Conservation (phyloP, 2,797 vertebrate genomes). For the Poecilia wingei region DNA sequence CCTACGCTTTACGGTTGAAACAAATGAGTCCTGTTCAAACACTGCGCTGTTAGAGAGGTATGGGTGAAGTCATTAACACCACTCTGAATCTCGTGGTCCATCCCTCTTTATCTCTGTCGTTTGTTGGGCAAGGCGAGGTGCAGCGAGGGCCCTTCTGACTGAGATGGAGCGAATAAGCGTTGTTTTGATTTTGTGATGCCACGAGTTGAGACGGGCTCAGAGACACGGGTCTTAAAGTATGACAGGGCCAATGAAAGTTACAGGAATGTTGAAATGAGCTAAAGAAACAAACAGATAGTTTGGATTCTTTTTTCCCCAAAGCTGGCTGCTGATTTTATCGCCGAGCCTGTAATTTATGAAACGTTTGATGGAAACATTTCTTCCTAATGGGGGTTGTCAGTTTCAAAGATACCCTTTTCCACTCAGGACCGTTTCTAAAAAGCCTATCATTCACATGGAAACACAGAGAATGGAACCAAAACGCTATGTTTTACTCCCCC, state of each 20-base stretch:
- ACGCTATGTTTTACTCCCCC: no score
- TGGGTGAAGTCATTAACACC: constrained; percentile 48
- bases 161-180: constrained; percentile 31
- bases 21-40: constrained; percentile 49
- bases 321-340: neutral
- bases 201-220: constrained; percentile 10
- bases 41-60: constrained; percentile 20
- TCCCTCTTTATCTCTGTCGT: constrained; percentile 15
- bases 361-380: no score
- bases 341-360: neutral
- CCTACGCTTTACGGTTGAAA: constrained; percentile 17
- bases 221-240: neutral
- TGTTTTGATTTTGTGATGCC: constrained; percentile 14
- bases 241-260: constrained; percentile 1
- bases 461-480: no score
- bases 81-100: constrained; percentile 19
- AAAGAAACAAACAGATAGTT: neutral
- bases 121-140: constrained; percentile 17
- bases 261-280: neutral
- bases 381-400: no score
- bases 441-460: no score
- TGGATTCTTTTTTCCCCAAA: neutral
- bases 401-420: no score
- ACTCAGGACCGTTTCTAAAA: no score
- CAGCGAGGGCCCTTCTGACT: constrained; percentile 15